These are phyloP conservation scores for Gortyna flavago DNA, from an alignment of 2,888 invertebrate species.

Conservation along the genomic window DNA sequence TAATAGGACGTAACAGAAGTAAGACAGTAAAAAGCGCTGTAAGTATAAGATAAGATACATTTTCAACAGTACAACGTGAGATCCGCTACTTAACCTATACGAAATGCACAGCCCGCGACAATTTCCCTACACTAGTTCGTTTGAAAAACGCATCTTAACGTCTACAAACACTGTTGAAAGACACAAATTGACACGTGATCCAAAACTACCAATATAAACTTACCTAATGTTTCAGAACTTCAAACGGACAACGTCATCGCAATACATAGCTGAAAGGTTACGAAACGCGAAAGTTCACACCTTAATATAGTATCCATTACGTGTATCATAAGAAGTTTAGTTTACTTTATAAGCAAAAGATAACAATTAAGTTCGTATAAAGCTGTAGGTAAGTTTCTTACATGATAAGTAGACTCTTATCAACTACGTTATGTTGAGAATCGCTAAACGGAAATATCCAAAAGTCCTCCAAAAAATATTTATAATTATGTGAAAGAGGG, in stretches of 20 bases:
- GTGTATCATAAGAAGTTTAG: conserved; percentile 79
- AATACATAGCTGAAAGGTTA: conserved; percentile 72
- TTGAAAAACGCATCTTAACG: conserved; percentile 76
- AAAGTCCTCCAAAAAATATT: conserved; percentile 86
- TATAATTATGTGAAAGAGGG: conserved; percentile 78
- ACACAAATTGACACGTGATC: conserved; percentile 82
- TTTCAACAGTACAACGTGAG: conserved; percentile 69
- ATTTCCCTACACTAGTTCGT: conserved; percentile 82
- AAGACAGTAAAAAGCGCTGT: conserved; percentile 66
- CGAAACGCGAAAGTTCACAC: conserved; percentile 72
- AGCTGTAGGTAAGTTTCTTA: conserved; percentile 78
- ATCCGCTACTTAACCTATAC: conserved; percentile 82
- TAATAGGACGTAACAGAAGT: conserved; percentile 8
- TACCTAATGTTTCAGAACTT: conserved; percentile 60
- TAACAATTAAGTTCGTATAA: conserved; percentile 74
- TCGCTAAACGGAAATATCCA: conserved; percentile 86
- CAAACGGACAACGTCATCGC: conserved; percentile 65
- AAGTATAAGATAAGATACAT: conserved; percentile 63
- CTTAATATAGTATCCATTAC: conserved; percentile 74
- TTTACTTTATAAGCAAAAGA: conserved; percentile 79
- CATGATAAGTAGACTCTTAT: conserved; percentile 76
- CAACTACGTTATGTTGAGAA: conserved; percentile 78
- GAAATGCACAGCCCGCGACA: conserved; percentile 86
- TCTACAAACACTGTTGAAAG: conserved; percentile 77
- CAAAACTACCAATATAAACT: conserved; percentile 72